These are phyloP conservation scores for Eurypyga helias DNA, from an alignment of 2,113 vertebrate genomes.

Conservation along the genomic window DNA sequence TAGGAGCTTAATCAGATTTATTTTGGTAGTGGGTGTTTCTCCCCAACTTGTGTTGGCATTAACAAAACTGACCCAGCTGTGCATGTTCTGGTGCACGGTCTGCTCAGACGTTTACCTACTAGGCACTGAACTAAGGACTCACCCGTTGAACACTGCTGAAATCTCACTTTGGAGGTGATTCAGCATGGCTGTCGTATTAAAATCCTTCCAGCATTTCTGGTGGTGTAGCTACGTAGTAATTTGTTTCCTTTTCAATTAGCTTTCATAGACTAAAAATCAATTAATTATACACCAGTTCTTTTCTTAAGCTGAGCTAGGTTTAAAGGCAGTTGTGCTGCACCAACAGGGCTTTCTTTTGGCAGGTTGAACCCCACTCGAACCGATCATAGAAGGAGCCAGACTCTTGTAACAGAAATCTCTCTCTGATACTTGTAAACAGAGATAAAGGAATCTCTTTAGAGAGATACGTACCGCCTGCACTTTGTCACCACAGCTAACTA, in stretches of 20 bases:
- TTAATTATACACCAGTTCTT: not conserved
- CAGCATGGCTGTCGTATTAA: not conserved
- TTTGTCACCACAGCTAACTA: not conserved
- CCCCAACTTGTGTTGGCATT: rapidly evolving
- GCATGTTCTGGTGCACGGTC: not conserved
- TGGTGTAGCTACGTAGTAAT: not conserved
- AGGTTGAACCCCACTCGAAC: not conserved
- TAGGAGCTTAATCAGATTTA: not conserved
- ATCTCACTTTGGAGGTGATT: not conserved
- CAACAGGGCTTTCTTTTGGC: not conserved
- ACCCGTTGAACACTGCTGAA: not conserved
- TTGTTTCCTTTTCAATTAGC: not conserved
- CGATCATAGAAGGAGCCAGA: not conserved
- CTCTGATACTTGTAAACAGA: not conserved
- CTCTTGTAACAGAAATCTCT: not conserved
- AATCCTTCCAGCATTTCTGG: not conserved
- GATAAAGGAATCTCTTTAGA: not conserved
- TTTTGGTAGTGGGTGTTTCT: not conserved
- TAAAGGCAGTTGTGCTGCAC: not conserved
- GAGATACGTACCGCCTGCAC: not conserved
- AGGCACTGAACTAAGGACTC: not conserved
- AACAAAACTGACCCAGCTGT: not conserved
- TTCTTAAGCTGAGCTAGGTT: not conserved
- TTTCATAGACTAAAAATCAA: not conserved
- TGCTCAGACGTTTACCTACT: not conserved